phyloP scores from a whole-genome alignment of 2,797 vertebrate species.

The Myotis vivesi region DNA sequence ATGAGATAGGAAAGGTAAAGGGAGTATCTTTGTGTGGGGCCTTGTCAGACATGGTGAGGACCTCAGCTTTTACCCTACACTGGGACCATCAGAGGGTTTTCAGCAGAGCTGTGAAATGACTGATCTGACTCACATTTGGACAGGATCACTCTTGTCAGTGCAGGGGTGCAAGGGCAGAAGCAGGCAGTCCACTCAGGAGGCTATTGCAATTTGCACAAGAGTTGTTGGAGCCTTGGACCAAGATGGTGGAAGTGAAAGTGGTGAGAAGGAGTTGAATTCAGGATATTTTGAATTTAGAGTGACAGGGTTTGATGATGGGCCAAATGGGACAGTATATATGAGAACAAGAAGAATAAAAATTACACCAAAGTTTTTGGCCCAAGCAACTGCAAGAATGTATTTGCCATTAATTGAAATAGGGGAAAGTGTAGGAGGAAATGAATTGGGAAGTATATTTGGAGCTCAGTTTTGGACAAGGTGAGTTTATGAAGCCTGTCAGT shows the following conservation, averaged over 20 bases:
- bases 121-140: background rate
- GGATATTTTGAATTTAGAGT: conserved; percentile 6
- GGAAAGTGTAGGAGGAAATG: background rate
- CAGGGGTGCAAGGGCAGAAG: background rate
- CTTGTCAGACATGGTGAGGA: background rate
- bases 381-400: background rate
- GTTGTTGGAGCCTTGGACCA: background rate
- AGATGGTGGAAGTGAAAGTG: background rate
- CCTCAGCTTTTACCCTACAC: background rate
- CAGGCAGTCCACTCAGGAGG: background rate
- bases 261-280: background rate
- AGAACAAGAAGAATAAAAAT: background rate
- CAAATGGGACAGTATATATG: background rate
- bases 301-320: background rate
- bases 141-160: background rate
- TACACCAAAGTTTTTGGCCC: background rate
- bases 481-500: background rate
- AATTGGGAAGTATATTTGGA: background rate
- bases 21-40: background rate
- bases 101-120: background rate
- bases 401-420: background rate
- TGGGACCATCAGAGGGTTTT: background rate
- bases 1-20: background rate
- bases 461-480: background rate
- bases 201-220: background rate